phyloP scores from a whole-genome alignment of 2,113 vertebrate species.

The Gobio gobio region DNA sequence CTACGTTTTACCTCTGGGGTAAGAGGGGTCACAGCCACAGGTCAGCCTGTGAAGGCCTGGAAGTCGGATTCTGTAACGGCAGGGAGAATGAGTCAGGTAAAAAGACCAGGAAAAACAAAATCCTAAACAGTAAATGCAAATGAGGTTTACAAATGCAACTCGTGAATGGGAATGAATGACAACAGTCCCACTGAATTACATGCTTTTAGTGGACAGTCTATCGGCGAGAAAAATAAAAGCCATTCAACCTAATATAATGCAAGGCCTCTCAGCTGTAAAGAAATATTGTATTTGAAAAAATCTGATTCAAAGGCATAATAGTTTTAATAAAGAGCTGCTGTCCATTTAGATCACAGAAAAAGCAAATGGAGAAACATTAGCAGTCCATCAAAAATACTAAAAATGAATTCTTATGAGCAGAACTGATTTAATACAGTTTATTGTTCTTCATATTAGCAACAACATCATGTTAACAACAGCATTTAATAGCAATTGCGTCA shows the following conservation, averaged over 20 bases:
- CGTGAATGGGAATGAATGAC: not conserved
- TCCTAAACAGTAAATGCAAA: conserved; percentile 39
- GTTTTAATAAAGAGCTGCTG: not conserved
- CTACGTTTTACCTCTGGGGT: conserved; percentile 70
- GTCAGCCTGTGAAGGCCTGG: conserved; percentile 80
- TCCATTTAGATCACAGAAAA: not conserved
- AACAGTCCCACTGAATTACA: not conserved
- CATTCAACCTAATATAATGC: not conserved
- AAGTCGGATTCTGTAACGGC: conserved; percentile 82
- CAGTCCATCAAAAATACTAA: not conserved
- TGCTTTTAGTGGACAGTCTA: not conserved
- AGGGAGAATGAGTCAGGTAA: conserved; percentile 68
- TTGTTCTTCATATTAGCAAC: conserved; percentile 34
- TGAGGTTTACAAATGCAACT: not conserved
- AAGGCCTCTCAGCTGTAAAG: not conserved
- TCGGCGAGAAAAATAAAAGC: not conserved
- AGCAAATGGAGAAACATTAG: not conserved
- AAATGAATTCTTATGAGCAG: conserved; percentile 23
- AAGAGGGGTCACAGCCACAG: conserved; percentile 61
- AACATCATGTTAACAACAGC: conserved; percentile 29
- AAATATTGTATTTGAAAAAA: not conserved
- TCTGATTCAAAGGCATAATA: not conserved
- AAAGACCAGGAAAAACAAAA: conserved; percentile 44
- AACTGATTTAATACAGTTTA: conserved; percentile 36
- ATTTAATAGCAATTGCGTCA: conserved; percentile 2